These are phyloP conservation scores for Muscicapa adusta DNA, from an alignment of 2,113 vertebrate genomes.

Conservation along the genomic window DNA sequence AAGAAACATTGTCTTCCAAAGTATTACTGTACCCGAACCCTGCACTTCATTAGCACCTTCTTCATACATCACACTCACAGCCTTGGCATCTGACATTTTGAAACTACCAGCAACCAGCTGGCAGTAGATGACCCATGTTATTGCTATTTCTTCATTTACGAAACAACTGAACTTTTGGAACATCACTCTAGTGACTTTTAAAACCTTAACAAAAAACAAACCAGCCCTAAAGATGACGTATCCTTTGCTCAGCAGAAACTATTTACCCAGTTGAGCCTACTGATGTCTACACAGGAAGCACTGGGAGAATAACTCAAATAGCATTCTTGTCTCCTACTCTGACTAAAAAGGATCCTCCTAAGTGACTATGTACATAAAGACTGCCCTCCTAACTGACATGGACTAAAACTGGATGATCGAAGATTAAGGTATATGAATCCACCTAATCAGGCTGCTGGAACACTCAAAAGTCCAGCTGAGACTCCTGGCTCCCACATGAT, in stretches of 20 bases:
- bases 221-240: not conserved
- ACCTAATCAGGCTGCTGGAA: not conserved
- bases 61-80: not conserved
- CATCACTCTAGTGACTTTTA: not conserved
- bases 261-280: not conserved
- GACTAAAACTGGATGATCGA: not conserved
- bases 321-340: not conserved
- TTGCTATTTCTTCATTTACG: not conserved
- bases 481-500: not conserved
- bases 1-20: not conserved
- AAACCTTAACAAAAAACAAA: not conserved
- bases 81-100: not conserved
- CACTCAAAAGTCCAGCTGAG: not conserved
- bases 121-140: not conserved
- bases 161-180: not conserved
- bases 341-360: not conserved
- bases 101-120: not conserved
- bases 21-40: not conserved
- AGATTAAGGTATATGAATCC: not conserved
- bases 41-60: not conserved
- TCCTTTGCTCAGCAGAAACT: not conserved
- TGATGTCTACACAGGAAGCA: not conserved
- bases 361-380: not conserved
- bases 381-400: not conserved
- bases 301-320: not conserved